These are phyloP conservation scores for Limanda limanda DNA, from an alignment of 2,113 vertebrate genomes.

Conservation along the genomic window DNA sequence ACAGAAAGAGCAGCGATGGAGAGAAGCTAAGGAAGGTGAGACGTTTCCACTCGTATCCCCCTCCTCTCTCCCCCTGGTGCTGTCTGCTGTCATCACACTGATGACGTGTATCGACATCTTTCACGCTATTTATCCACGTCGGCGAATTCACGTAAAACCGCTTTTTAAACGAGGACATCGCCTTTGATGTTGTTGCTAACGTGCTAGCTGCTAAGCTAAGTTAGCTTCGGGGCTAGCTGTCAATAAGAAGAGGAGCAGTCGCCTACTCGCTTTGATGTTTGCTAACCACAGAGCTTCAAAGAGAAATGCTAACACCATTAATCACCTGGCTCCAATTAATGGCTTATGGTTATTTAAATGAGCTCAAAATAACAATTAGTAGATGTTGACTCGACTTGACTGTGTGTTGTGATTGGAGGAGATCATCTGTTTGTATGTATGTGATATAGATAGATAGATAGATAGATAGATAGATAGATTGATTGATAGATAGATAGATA, in stretches of 20 bases:
- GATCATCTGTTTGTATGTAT: neutral
- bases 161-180: neutral
- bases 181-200: constrained; percentile 42
- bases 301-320: neutral
- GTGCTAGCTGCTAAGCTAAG: constrained; percentile 50
- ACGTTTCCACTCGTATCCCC: neutral
- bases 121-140: neutral
- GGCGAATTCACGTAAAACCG: rapidly evolving
- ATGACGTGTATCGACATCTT: rapidly evolving
- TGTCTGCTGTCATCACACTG: rapidly evolving
- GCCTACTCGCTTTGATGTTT: neutral
- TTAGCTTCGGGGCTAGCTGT: constrained; percentile 45
- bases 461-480: too few relatives aligned
- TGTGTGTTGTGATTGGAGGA: neutral
- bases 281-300: too few relatives aligned
- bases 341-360: neutral
- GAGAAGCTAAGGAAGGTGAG: constrained; percentile 80
- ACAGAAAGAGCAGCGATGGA: constrained; percentile 64
- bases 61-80: neutral
- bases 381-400: too few relatives aligned
- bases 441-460: neutral
- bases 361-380: neutral
- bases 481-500: too few relatives aligned
- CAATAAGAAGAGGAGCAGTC: neutral
- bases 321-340: neutral